These are phyloP conservation scores for Tetraodon nigroviridis DNA, from an alignment of 2,113 vertebrate genomes.

Conservation along the genomic window DNA sequence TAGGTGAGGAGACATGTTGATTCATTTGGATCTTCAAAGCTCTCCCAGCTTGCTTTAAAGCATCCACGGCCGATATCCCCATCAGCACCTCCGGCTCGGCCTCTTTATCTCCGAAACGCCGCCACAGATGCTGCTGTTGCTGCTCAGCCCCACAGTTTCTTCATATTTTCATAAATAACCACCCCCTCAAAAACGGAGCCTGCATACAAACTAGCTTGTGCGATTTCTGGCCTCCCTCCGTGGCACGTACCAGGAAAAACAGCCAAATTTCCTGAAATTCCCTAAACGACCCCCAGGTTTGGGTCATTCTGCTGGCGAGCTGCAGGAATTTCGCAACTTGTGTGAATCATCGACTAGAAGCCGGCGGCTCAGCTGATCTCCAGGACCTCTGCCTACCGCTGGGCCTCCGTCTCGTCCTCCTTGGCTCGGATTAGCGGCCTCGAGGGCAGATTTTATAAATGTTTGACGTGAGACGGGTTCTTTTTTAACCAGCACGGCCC, in stretches of 20 bases:
- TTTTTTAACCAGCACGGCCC: conserved; percentile 19
- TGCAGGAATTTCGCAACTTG: conserved; percentile 10
- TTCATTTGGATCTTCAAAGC: conserved; percentile 12
- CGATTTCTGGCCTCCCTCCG: not conserved
- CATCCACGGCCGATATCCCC: conserved; percentile 32
- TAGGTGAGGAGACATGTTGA: not conserved
- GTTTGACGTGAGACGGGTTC: conserved; percentile 39
- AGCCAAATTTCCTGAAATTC: not conserved
- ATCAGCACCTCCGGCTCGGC: conserved; percentile 12
- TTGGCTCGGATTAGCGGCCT: conserved; percentile 38
- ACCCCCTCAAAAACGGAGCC: conserved; percentile 8
- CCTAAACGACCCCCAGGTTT: not conserved
- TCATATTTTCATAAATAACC: conserved; percentile 32
- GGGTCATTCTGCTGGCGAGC: conserved; percentile 1
- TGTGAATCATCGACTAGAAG: conserved; percentile 38
- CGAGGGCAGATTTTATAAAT: conserved; percentile 25
- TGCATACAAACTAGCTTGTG: not conserved
- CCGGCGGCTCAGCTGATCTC: conserved; percentile 45
- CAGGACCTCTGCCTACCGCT: too few relatives aligned
- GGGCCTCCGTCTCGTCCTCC: conserved; percentile 4
- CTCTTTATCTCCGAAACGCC: conserved; percentile 21
- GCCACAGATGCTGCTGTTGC: conserved; percentile 10
- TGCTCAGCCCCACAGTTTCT: conserved; percentile 25
- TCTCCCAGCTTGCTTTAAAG: not conserved
- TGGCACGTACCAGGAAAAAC: not conserved